These are phyloP conservation scores for Ostrea edulis DNA, from an alignment of 1,140 invertebrate species.

Conservation along the genomic window DNA sequence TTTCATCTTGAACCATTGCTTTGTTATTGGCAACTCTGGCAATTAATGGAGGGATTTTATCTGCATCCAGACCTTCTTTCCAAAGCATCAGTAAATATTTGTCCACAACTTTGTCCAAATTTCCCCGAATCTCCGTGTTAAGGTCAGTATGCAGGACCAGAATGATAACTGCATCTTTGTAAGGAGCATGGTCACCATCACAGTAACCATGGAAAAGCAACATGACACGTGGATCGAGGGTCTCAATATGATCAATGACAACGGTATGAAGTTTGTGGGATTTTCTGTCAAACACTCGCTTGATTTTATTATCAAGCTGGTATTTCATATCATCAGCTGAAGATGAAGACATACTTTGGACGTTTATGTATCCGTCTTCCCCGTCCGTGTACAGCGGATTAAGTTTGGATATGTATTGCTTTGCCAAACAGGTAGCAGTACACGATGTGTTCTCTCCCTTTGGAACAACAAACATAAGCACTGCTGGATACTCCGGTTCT, in stretches of 20 bases:
- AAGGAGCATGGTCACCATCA: slow-evolving; percentile 73
- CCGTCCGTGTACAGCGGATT: slow-evolving; percentile 53
- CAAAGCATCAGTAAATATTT: slow-evolving; percentile 59
- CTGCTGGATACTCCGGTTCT: slow-evolving; percentile 61
- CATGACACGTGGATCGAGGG: slow-evolving; percentile 59
- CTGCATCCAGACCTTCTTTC: slow-evolving; percentile 58
- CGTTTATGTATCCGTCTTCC: slow-evolving; percentile 44
- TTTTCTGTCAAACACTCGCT: slow-evolving; percentile 45
- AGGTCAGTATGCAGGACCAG: slow-evolving; percentile 60
- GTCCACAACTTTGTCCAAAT: slow-evolving; percentile 53
- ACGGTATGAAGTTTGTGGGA: slow-evolving; percentile 50
- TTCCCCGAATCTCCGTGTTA: slow-evolving; percentile 38
- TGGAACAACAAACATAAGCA: slow-evolving; percentile 60
- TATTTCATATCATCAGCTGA: slow-evolving; percentile 56
- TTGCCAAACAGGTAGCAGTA: slow-evolving; percentile 55
- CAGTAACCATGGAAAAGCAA: slow-evolving; percentile 73
- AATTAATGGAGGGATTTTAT: slow-evolving; percentile 70
- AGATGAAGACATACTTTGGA: slow-evolving; percentile 26
- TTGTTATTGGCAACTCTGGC: slow-evolving; percentile 71
- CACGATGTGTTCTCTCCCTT: slow-evolving; percentile 24
- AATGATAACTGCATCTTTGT: slow-evolving; percentile 68
- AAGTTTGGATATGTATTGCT: slow-evolving; percentile 39
- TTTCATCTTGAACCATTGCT: slow-evolving; percentile 57
- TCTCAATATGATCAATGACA: slow-evolving; percentile 68
- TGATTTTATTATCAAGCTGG: slow-evolving; percentile 59